Evolutionary conservation across 2,113 vertebrate genomes (phyloP).

Genomic region (Oxygymnocypris stewartii): DNA sequence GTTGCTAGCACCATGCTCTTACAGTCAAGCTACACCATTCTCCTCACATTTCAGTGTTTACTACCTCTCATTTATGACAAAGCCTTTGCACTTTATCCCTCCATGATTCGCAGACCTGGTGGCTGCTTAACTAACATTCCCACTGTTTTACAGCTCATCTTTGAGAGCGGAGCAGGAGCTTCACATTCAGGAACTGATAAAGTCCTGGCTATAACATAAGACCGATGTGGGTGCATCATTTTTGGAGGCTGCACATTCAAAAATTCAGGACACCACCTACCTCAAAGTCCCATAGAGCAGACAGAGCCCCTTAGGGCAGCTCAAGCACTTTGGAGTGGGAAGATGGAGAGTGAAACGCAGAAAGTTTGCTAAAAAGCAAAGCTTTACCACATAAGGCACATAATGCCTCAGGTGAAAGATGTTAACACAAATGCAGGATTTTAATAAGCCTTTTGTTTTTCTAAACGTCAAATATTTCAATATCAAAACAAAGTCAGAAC

Average conservation of each 20-base stretch:
- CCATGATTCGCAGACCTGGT: constrained; percentile 9
- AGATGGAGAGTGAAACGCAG: not conserved
- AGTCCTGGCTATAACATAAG: not conserved
- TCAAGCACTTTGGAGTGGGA: not conserved
- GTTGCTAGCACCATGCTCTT: not conserved
- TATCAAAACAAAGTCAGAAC: not conserved
- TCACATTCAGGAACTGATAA: not conserved
- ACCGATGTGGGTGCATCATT: constrained; percentile 22
- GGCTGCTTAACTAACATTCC: not conserved
- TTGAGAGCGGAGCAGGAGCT: not conserved
- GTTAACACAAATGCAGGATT: constrained; percentile 17
- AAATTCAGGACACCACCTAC: constrained; percentile 40
- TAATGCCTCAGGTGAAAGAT: not conserved
- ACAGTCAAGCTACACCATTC: not conserved
- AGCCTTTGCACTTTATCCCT: not conserved
- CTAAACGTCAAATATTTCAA: constrained; percentile 31
- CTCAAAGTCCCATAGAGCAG: constrained; percentile 22
- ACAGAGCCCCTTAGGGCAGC: constrained; percentile 1
- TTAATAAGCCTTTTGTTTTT: constrained; percentile 8
- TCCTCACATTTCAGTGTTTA: not conserved
- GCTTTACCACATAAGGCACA: constrained; percentile 5
- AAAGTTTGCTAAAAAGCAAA: constrained; percentile 12
- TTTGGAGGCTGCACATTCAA: constrained; percentile 25
- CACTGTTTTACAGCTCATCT: constrained; percentile 24
- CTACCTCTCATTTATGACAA: not conserved